These are phyloP conservation scores for Ophraella communa DNA, from an alignment of 2,888 invertebrate species.

Conservation along the genomic window DNA sequence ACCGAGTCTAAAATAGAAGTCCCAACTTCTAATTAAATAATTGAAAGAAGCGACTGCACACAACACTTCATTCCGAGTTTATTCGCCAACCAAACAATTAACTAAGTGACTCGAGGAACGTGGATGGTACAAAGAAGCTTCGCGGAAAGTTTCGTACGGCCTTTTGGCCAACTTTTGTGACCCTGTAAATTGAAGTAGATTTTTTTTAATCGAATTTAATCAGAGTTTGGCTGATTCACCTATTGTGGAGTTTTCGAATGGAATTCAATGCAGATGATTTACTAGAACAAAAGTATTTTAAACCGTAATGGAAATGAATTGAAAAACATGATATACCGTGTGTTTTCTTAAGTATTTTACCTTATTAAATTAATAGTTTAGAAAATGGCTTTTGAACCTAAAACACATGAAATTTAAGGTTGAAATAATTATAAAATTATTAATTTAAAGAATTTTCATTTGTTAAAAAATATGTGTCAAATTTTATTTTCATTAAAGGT, in stretches of 20 bases:
- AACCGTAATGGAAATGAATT: constrained; percentile 1
- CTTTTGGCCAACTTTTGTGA: constrained; percentile 22
- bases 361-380: no score
- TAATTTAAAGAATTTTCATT: no score
- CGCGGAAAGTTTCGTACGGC: constrained; percentile 18
- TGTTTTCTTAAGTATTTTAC: no score
- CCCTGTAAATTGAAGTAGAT: neutral
- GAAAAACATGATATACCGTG: neutral
- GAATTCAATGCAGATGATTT: constrained; percentile 19
- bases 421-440: no score
- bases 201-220: constrained; percentile 17
- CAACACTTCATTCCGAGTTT: constrained; percentile 39
- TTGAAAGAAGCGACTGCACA: constrained; percentile 34
- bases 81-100: constrained; percentile 38
- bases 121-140: constrained; percentile 7
- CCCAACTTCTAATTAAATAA: constrained; percentile 35
- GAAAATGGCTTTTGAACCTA: neutral
- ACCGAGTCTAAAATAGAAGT: constrained; percentile 22
- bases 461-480: no score
- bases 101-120: constrained; percentile 32
- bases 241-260: constrained; percentile 17
- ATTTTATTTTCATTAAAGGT: no score
- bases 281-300: neutral
- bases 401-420: neutral
- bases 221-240: constrained; percentile 13